Percentiles rank a stretch among this genome's conserved stretches.
These are phyloP conservation scores for Lates calcarifer DNA, from an alignment of 2,113 vertebrate genomes.

Conservation along the genomic window DNA sequence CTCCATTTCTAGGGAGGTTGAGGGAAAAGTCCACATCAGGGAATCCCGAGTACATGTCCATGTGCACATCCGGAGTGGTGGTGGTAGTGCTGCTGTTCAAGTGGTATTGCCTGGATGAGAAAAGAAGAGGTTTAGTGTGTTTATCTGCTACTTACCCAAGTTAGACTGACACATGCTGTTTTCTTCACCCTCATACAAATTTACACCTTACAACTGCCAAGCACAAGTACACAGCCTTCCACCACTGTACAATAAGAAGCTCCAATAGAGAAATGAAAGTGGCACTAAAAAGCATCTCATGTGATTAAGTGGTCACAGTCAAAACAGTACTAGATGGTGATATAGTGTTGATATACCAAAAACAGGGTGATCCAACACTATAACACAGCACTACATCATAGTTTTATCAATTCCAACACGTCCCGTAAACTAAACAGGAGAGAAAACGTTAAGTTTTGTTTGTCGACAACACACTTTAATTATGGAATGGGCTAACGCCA, in stretches of 20 bases:
- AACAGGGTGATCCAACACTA: background rate
- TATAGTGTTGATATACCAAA: background rate
- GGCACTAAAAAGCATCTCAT: background rate
- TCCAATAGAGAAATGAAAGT: background rate
- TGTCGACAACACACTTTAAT: background rate
- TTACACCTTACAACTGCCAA: background rate
- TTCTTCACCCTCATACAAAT: background rate
- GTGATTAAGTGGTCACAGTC: background rate
- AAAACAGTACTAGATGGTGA: background rate
- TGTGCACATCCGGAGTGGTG: slow-evolving; percentile 77
- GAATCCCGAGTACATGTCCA: slow-evolving; percentile 80
- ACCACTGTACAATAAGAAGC: background rate
- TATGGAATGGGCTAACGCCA: background rate
- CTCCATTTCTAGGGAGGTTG: slow-evolving; percentile 75
- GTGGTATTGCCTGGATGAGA: slow-evolving; percentile 81
- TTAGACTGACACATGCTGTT: background rate
- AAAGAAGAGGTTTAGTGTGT: slow-evolving; percentile 23
- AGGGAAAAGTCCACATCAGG: slow-evolving; percentile 77
- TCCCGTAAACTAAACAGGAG: background rate
- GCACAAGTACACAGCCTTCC: background rate
- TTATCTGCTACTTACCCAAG: background rate
- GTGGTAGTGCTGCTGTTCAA: slow-evolving; percentile 78
- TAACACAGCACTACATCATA: background rate
- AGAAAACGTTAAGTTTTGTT: slow-evolving; percentile 22
- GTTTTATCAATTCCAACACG: background rate